phyloP scores from a whole-genome alignment of 1,140 invertebrate genomes.

The Hylyphantes graminicola region DNA sequence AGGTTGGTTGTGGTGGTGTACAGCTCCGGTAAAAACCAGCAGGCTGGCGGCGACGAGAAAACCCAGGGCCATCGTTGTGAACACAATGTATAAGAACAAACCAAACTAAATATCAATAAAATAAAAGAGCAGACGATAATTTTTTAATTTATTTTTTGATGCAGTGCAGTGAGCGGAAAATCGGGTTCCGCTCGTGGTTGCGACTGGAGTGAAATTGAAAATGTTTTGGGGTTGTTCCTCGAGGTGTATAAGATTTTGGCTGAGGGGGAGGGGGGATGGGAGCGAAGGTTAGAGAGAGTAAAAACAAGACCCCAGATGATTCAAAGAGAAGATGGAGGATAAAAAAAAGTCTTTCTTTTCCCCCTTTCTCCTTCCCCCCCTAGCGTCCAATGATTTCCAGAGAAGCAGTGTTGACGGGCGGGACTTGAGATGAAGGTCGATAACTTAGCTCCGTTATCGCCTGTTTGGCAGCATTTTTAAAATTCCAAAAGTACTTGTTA shows the following conservation, averaged over 20 bases:
- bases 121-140: neutral
- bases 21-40: constrained; percentile 43
- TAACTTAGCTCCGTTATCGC: neutral
- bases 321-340: constrained; percentile 10
- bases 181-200: too few relatives aligned
- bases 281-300: constrained; percentile 56
- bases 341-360: constrained; percentile 19
- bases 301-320: constrained; percentile 54
- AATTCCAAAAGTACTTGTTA: too few relatives aligned
- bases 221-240: neutral
- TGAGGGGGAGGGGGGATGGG: constrained; percentile 6
- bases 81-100: neutral
- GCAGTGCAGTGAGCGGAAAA: neutral
- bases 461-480: neutral
- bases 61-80: neutral
- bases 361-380: neutral
- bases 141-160: neutral
- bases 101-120: too few relatives aligned
- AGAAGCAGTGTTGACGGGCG: constrained; percentile 37
- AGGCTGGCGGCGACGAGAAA: neutral
- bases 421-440: constrained; percentile 4
- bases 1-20: constrained; percentile 31
- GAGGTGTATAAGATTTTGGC: neutral
- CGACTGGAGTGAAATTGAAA: too few relatives aligned
- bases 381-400: constrained; percentile 39